Base-by-base conservation (phyloP, 2,113 vertebrate species). In the Amblyopsis rosae region DNA sequence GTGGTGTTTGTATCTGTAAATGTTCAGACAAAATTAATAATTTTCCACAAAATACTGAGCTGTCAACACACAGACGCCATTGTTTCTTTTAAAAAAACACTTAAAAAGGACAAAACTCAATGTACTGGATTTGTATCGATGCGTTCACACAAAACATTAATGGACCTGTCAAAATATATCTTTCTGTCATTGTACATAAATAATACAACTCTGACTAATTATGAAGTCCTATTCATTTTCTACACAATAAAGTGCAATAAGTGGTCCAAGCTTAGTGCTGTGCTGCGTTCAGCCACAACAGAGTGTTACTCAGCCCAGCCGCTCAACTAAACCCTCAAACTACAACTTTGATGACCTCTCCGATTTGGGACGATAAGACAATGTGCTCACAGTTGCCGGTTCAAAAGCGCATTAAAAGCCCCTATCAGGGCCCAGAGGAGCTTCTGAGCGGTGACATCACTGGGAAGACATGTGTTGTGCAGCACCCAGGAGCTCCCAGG, bases 401-500 rank as follows among this genome's bases (percentile, higher is more conserved):
- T 77, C 71, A 69, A 48, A 62, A 62, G 47, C 55, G 77, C 69
- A 70, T 74, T 81, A 48, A 80, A 77, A 69, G 64, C 68, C 69
- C 56, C 11, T 16, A 45, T 41, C 54, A 32, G 45, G 7, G 17
- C 56, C 53, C 47, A 12, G 46, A n/a, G 46, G 9, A 41, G 6
- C 59, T 69, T 79, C 45, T 67, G 59, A 72, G 83, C 67, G 48
- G 77, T 86, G 85, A 86, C 85, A 83, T 88, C 72, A 81, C 62
- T 60, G 70, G 33, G 61, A 79, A 73, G 82, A 82, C 59, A 86
- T 87, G 81, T 75, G 63, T 80, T 85, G 69, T 79, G 78, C 87
- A 89, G 80, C 86, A 88, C 85, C 89, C 86, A 87, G 76, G 12
- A 53, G 55, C 58, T 58, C 56, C 70, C 55, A 48, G 72, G 75